Base-by-base conservation (phyloP, 2,797 vertebrate genomes). In the Neomorphus geoffroyi region DNA sequence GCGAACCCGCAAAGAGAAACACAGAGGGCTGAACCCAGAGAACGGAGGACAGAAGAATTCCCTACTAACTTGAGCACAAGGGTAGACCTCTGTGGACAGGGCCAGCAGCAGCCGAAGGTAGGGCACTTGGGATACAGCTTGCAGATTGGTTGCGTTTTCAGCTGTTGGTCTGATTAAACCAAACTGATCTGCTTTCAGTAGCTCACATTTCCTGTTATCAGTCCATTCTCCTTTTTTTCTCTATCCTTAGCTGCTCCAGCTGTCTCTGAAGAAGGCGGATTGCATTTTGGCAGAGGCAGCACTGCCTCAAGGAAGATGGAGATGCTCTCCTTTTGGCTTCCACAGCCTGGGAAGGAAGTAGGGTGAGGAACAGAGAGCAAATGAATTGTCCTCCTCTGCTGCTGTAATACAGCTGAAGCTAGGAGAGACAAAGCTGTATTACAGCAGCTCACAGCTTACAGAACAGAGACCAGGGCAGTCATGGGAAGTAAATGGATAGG, bases 371-470 rank as follows among this genome's bases (percentile, higher is more conserved):
- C 11, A 57, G 30, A 43, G 16, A 73, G 54, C 28, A 71, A 7
- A 6, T 0, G 0, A 43, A n/a, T 24, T 56, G 27, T 48, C 26
- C 10, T 35, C 23, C 67, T 26, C 28, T 1, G 4, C 50, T 58
- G 51, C 62, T 32, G 0, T 21, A 33, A 27, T 2, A 50, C 18
- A 73, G 60, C 46, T 67, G 64, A 39, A 50, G 19, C 35, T 3
- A 26, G 43, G 35, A 54, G 24, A 32, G n/a, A 10, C 54, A 50
- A 78, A 64, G 32, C 75, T 74, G 45, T 39, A 12, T 41, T 41
- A 41, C 39, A 41, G 39, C 10, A 33, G 23, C 39, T 64, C 35
- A 17, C 24, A 32, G 35, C 3, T 56, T 18, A 54, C 27, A 50
- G 58, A n/a, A 65, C 17, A 16, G 13, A 28, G 30, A 23, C 53